Percentiles rank a stretch among this genome's conserved stretches.
Conservation (phyloP, 1,140 invertebrate species). For the Phthorimaea operculella region DNA sequence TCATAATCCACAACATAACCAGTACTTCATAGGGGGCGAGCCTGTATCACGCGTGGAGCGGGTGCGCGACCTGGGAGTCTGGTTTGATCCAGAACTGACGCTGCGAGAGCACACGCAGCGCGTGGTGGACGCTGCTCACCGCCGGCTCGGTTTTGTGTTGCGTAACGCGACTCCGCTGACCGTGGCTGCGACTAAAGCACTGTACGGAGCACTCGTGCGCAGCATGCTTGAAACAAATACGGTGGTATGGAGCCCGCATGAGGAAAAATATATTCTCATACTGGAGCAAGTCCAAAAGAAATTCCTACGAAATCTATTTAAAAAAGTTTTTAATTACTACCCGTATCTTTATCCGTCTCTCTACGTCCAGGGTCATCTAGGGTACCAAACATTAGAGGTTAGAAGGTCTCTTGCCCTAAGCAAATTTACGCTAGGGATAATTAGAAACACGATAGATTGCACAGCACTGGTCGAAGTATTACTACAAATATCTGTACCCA, state of each 20-base stretch:
- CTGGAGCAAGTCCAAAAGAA: slow-evolving; percentile 4
- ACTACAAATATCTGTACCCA: not conserved
- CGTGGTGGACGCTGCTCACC: not conserved
- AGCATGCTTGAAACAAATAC: not conserved
- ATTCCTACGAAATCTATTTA: not conserved
- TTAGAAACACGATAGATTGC: not conserved
- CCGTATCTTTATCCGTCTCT: not conserved
- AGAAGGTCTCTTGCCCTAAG: not conserved
- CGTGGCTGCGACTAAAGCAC: not conserved
- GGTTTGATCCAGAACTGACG: not conserved
- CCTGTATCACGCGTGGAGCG: not conserved
- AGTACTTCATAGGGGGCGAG: not conserved
- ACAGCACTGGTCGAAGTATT: not conserved
- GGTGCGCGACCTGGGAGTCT: slow-evolving; percentile 3
- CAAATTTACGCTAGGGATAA: not conserved
- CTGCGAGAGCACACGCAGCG: not conserved
- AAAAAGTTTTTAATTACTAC: not conserved
- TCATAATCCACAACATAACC: not conserved
- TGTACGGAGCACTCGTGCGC: not conserved
- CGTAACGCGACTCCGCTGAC: not conserved
- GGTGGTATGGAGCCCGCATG: not conserved
- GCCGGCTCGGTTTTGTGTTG: not conserved
- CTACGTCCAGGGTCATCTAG: not conserved
- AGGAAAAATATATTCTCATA: slow-evolving; percentile 1
- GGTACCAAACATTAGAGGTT: not conserved